Evolutionary conservation across 2,888 invertebrate species (phyloP).

Genomic region (Sericinus montela): DNA sequence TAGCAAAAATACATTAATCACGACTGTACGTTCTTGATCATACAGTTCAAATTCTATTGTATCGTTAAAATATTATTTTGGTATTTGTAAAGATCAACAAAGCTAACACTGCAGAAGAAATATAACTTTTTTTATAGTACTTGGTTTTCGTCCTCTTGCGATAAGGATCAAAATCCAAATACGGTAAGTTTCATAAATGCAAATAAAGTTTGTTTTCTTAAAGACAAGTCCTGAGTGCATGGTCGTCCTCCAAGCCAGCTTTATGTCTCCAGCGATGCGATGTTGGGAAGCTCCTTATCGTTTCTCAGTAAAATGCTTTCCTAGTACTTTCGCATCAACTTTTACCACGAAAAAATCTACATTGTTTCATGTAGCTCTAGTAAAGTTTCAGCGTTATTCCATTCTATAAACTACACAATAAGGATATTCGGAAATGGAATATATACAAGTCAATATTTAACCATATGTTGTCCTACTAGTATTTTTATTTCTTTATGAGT

Average conservation of each 20-base stretch:
- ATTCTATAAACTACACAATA: background rate
- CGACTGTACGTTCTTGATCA: conserved; percentile 21
- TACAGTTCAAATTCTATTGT: conserved; percentile 35
- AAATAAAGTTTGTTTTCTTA: conserved; percentile 29
- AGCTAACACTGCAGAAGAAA: conserved; percentile 7
- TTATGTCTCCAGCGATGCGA: conserved; percentile 55
- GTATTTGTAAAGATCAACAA: conserved; percentile 19
- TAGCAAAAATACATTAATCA: background rate
- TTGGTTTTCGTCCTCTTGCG: conserved; percentile 8
- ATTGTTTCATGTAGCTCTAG: conserved; percentile 33
- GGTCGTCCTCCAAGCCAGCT: conserved; percentile 57
- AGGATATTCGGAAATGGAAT: background rate
- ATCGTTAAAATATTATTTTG: conserved; percentile 11
- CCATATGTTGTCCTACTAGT: too few relatives aligned
- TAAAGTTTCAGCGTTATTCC: conserved; percentile 14
- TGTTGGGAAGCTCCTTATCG: conserved; percentile 62
- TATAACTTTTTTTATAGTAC: background rate
- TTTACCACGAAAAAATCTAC: conserved; percentile 31
- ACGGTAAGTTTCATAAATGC: conserved; percentile 10
- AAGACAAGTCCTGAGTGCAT: conserved; percentile 58
- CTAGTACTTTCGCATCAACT: conserved; percentile 38
- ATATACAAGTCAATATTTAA: background rate
- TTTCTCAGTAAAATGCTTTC: conserved; percentile 64
- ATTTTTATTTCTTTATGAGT: too few relatives aligned
- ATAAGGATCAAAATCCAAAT: conserved; percentile 19